Conservation (phyloP, 2,113 vertebrate species). For the Eubucco bourcierii region DNA sequence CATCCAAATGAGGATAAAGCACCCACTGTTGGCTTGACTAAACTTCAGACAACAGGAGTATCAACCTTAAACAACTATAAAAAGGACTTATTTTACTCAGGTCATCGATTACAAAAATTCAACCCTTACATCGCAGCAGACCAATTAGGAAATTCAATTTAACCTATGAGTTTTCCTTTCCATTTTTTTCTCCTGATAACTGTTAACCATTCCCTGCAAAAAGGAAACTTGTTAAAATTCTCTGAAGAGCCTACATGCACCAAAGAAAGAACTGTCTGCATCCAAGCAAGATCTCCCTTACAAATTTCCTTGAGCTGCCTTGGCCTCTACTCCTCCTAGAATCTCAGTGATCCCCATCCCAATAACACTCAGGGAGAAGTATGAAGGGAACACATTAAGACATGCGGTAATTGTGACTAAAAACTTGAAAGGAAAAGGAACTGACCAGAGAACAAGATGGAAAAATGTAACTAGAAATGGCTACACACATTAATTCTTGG, state of each 20-base stretch:
- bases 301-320: background rate
- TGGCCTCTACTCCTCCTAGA: background rate
- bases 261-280: background rate
- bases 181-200: background rate
- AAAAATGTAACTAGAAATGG: background rate
- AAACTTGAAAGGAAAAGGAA: background rate
- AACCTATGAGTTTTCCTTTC: background rate
- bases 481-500: background rate
- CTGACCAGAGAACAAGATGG: background rate
- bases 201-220: background rate
- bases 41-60: background rate
- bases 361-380: background rate
- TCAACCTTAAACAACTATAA: background rate
- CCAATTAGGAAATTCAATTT: background rate
- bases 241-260: background rate
- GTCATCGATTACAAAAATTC: background rate
- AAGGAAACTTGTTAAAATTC: background rate
- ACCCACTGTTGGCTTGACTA: background rate
- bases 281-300: background rate
- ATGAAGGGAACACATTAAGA: background rate
- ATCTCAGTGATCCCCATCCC: background rate
- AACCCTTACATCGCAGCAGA: background rate
- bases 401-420: background rate
- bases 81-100: background rate
- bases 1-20: background rate